Conservation (phyloP, 2,888 invertebrate species). For the Lomographa bimaculata region DNA sequence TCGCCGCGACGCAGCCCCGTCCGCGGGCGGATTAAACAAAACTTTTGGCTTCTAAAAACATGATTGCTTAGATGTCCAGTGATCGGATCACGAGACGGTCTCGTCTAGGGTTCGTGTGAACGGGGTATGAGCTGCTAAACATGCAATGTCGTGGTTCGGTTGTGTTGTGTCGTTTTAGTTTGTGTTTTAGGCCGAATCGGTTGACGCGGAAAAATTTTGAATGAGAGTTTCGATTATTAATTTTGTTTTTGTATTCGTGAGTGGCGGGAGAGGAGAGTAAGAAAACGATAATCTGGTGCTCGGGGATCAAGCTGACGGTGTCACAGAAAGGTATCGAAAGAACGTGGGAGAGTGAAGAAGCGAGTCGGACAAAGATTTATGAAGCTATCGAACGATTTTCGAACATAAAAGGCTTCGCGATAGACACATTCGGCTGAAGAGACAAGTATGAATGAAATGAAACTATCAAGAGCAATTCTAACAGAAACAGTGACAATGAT, state of each 20-base stretch:
- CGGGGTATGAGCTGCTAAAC: constrained; percentile 80
- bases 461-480: constrained; percentile 81
- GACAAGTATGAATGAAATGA: constrained; percentile 78
- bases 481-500: constrained; percentile 80
- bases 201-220: constrained; percentile 43
- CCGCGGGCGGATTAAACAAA: constrained; percentile 58
- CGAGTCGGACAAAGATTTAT: constrained; percentile 63
- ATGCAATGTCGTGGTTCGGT: constrained; percentile 79
- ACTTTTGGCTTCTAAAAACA: constrained; percentile 63
- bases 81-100: constrained; percentile 74
- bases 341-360: constrained; percentile 71
- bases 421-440: constrained; percentile 74
- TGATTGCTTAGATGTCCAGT: constrained; percentile 69
- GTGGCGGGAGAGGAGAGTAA: constrained; percentile 51
- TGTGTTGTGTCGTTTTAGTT: constrained; percentile 64
- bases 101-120: constrained; percentile 75
- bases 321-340: constrained; percentile 64
- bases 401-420: constrained; percentile 70
- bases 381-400: constrained; percentile 65
- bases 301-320: constrained; percentile 74
- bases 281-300: constrained; percentile 63
- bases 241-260: constrained; percentile 52
- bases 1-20: constrained; percentile 66
- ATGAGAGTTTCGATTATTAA: constrained; percentile 23
- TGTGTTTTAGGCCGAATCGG: constrained; percentile 67